Base-by-base conservation (phyloP, 30 jellyfish, hydroid and myxozoan genomes). In the Aurelia aurita complex sp. Pacific region DNA sequence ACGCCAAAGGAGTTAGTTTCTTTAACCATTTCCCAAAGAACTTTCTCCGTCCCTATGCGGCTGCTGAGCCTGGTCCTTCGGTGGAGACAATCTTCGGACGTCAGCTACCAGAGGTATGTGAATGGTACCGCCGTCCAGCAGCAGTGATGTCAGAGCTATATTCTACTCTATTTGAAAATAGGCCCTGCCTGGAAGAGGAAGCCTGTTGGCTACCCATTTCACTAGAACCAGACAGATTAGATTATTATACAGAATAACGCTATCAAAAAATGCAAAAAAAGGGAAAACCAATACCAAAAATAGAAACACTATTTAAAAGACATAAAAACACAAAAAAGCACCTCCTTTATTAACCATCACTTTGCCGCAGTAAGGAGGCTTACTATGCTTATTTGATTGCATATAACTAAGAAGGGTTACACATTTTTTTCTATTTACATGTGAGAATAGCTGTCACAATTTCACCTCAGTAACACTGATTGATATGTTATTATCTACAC, bases 21-120 rank as follows among this genome's bases (percentile, higher is more conserved):
- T 71, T 32, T 42, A 6, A 32, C 4, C 81, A 71, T 53, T 71
- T 71, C 43, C 81, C 81, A 7, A 71, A 35, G 36, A 71, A 71
- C 15, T 71, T 71, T 3, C 35, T 71, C 2, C 65, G 65, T 0
- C 81, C 81, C 0, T 71, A 71, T 71, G 81, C 40, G 2, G 63
- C 38, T 5, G 69, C 65, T 1, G 65, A 71, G 16, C 63, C 63
- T 4, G 54, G 33, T 1, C 81, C 81, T 0, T 18, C 54, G 7
- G 13, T 5, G 4, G 38, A 71, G 0, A 42, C 35, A 7, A 42
- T 42, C 16, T 42, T 71, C 18, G 0, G 16, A 8, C 81, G 65
- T 9, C 36, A 42, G 0, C 2, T 53, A 10, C 66, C 53, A 32
- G 81, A 71, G 65, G 63, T n/a, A 1, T 71, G 81, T 8, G 69